A percentile compares a stretch with the other conserved stretches of the same genome.
These are phyloP conservation scores for Selene dorsalis DNA, from an alignment of 2,797 vertebrate species.

Conservation along the genomic window DNA sequence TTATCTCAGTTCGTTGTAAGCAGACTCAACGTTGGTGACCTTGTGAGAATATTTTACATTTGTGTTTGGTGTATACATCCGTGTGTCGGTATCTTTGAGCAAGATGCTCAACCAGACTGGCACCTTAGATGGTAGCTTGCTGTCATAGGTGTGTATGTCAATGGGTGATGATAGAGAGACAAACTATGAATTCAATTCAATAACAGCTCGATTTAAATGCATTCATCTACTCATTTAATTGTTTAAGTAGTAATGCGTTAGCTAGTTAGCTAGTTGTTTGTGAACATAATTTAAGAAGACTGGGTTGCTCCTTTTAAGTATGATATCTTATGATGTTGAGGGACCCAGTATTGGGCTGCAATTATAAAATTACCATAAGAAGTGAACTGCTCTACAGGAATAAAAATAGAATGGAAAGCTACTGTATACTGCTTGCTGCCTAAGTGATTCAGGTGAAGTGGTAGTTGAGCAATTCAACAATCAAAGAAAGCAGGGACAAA, in stretches of 20 bases:
- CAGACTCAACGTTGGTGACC: background rate
- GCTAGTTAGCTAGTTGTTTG: background rate
- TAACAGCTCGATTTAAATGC: background rate
- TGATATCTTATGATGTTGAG: no score
- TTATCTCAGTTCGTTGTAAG: background rate
- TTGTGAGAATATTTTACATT: background rate
- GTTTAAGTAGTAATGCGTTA: background rate
- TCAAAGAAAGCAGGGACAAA: constrained; percentile 18
- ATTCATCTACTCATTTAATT: background rate
- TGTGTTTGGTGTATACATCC: background rate
- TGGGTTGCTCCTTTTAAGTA: background rate
- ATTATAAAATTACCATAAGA: background rate
- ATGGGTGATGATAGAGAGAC: background rate
- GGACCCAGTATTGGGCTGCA: background rate
- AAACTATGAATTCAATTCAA: background rate
- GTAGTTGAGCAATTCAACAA: constrained; percentile 40
- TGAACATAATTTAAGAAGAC: background rate
- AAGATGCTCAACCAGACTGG: background rate
- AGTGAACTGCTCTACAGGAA: background rate
- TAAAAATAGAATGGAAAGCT: background rate
- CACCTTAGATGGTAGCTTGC: background rate
- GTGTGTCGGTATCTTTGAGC: background rate
- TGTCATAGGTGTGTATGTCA: background rate
- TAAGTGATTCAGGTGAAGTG: constrained; percentile 10
- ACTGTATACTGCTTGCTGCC: background rate